Evolutionary conservation across 2,888 invertebrate species (phyloP).

Genomic region (Megaustenia siamemsis): DNA sequence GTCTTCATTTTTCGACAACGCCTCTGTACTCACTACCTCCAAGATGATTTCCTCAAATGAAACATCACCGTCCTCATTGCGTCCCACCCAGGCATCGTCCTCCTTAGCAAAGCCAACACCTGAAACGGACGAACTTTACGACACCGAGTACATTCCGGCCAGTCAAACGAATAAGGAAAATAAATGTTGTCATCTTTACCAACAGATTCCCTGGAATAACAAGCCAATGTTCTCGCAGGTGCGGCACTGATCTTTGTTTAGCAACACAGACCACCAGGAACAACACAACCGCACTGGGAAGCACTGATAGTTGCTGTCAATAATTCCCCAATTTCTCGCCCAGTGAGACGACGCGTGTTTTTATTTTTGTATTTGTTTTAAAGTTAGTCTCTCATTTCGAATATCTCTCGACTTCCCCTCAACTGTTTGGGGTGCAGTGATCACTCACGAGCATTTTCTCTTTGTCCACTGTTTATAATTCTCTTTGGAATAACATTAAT

Average conservation of each 20-base stretch:
- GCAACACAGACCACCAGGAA: conserved; percentile 40
- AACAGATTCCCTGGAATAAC: conserved; percentile 25
- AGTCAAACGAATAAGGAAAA: conserved; percentile 40
- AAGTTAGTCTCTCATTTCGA: not conserved
- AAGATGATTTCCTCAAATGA: not conserved
- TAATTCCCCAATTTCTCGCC: conserved; percentile 39
- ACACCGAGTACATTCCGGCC: conserved; percentile 33
- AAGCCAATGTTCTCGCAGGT: conserved; percentile 33
- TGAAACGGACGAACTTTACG: conserved; percentile 35
- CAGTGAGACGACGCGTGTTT: not conserved
- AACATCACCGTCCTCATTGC: not conserved
- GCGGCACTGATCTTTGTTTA: conserved; percentile 38
- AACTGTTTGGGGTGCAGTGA: not conserved
- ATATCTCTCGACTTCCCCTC: not conserved
- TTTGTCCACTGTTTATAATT: not conserved
- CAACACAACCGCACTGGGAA: conserved; percentile 33
- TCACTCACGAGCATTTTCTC: not conserved
- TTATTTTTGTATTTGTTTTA: no score
- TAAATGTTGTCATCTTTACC: conserved; percentile 37
- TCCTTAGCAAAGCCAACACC: conserved; percentile 10
- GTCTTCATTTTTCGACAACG: not conserved
- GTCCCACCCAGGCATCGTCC: conserved; percentile 18
- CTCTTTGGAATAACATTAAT: no score
- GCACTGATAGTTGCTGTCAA: conserved; percentile 41
- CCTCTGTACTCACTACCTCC: not conserved